Evolutionary conservation across 2,113 vertebrate genomes (phyloP).

Genomic region (Triplophysa tibetana): DNA sequence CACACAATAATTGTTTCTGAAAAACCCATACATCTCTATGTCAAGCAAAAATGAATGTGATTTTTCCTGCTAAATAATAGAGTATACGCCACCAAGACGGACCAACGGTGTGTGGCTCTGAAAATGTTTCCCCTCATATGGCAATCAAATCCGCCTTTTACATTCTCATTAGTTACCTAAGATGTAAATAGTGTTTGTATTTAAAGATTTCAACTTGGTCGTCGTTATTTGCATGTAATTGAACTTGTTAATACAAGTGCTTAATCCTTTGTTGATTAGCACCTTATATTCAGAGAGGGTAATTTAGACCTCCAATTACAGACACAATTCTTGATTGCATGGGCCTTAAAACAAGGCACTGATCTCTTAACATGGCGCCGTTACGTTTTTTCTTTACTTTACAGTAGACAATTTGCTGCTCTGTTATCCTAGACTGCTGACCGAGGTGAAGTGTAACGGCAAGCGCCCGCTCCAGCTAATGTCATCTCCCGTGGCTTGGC

Average conservation of each 20-base stretch:
- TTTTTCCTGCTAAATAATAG: slow-evolving; percentile 90
- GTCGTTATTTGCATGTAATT: slow-evolving; percentile 88
- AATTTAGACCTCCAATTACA: slow-evolving; percentile 90
- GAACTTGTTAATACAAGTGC: slow-evolving; percentile 85
- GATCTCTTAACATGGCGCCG: slow-evolving; percentile 81
- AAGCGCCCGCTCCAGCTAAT: slow-evolving; percentile 71
- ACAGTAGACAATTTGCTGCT: slow-evolving; percentile 80
- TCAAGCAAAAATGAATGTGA: slow-evolving; percentile 83
- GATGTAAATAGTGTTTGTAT: slow-evolving; percentile 92
- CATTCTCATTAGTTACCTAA: slow-evolving; percentile 84
- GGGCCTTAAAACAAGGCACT: slow-evolving; percentile 84
- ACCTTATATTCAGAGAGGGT: slow-evolving; percentile 85
- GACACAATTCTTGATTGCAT: slow-evolving; percentile 80
- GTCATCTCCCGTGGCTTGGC: slow-evolving; percentile 70
- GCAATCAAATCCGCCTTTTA: slow-evolving; percentile 66
- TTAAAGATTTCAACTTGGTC: slow-evolving; percentile 93
- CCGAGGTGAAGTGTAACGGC: slow-evolving; percentile 77
- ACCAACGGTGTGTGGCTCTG: slow-evolving; percentile 49
- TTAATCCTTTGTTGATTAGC: slow-evolving; percentile 89
- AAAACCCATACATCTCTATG: slow-evolving; percentile 86
- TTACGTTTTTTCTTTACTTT: slow-evolving; percentile 87
- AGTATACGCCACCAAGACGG: slow-evolving; percentile 69
- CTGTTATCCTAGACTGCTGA: slow-evolving; percentile 80
- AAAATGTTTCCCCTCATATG: slow-evolving; percentile 37
- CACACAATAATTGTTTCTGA: slow-evolving; percentile 87